Evolutionary conservation across 2,888 invertebrate genomes (phyloP).

Genomic region (Phaedon cochleariae): DNA sequence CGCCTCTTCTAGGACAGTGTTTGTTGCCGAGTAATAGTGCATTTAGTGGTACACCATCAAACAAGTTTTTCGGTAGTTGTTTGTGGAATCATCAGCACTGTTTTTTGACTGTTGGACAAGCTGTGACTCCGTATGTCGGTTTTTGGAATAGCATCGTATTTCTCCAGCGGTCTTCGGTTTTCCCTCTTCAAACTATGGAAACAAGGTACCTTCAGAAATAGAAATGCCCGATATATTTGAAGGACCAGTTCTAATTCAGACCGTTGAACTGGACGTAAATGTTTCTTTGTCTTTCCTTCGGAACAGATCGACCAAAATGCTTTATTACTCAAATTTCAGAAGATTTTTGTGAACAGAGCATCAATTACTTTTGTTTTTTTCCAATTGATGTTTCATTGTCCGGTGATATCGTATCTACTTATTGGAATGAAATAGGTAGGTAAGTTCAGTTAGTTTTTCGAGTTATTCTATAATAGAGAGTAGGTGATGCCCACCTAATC

Average conservation of each 20-base stretch:
- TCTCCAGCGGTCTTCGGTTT: constrained; percentile 52
- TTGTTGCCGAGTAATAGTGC: constrained; percentile 61
- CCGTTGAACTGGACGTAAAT: no score
- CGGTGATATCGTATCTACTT: not conserved
- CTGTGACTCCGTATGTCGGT: constrained; percentile 59
- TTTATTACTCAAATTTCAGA: not conserved
- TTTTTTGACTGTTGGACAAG: constrained; percentile 56
- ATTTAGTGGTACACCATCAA: constrained; percentile 30
- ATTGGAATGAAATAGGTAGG: no score
- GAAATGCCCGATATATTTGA: not conserved
- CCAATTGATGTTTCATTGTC: not conserved
- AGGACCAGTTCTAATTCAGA: no score
- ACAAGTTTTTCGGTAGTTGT: constrained; percentile 52
- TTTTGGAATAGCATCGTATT: constrained; percentile 59
- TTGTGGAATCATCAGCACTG: constrained; percentile 59
- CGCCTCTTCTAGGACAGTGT: constrained; percentile 63
- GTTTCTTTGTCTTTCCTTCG: not conserved
- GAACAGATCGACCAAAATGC: not conserved
- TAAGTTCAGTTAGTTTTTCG: no score
- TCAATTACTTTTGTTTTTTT: not conserved
- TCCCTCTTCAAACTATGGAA: constrained; percentile 56
- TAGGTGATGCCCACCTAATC: no score
- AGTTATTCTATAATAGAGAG: no score
- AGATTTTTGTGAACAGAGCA: not conserved
- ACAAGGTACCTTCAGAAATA: constrained; percentile 51